Evolutionary conservation across 2,797 vertebrate species (phyloP).

Genomic region (Podarcis siculus): DNA sequence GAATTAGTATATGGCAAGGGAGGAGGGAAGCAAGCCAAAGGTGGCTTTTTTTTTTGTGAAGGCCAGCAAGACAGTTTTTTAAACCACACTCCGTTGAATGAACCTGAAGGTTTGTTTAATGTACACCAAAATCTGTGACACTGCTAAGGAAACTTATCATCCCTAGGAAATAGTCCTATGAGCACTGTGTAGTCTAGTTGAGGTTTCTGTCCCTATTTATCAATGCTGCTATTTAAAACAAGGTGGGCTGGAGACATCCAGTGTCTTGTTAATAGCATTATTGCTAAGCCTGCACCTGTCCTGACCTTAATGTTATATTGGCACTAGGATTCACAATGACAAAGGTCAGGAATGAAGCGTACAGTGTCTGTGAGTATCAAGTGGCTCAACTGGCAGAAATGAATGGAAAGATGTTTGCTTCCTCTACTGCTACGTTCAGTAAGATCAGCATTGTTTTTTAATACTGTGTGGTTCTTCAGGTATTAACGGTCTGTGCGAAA

Average conservation of each 20-base stretch:
- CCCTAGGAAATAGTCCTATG: background rate
- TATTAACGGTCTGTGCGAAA: background rate
- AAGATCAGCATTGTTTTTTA: background rate
- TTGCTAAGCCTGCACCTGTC: background rate
- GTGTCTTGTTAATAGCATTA: background rate
- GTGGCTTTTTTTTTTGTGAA: background rate
- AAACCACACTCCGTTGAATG: background rate
- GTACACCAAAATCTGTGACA: no score
- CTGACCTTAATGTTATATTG: background rate
- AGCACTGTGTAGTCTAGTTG: background rate
- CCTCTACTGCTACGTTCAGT: background rate
- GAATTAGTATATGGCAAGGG: background rate
- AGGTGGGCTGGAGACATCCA: background rate
- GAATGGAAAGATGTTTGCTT: background rate
- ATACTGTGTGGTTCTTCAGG: background rate
- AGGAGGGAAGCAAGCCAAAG: background rate
- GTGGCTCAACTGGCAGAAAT: background rate
- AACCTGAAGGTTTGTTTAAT: background rate
- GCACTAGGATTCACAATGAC: background rate
- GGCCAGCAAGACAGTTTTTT: background rate
- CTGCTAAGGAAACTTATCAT: background rate
- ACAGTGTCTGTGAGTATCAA: background rate
- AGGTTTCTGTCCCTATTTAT: constrained; percentile 9
- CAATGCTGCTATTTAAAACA: constrained; percentile 16
- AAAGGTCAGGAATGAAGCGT: background rate